These are phyloP conservation scores for Mythimna impura DNA, from an alignment of 2,888 invertebrate species.

Conservation along the genomic window DNA sequence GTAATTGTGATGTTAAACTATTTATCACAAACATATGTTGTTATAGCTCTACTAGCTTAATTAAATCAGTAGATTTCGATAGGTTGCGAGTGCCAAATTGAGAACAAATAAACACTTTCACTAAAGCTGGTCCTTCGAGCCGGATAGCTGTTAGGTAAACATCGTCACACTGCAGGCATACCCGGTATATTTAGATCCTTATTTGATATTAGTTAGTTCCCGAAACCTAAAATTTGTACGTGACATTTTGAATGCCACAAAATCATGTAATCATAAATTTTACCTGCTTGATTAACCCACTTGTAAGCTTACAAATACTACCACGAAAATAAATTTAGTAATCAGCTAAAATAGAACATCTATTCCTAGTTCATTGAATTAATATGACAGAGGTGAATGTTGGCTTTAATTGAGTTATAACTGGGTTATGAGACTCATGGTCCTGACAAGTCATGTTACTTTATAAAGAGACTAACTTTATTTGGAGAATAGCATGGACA, in stretches of 20 bases:
- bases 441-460: slow-evolving; percentile 25
- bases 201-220: neutral
- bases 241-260: slow-evolving; percentile 2
- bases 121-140: slow-evolving; percentile 7
- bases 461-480: slow-evolving; percentile 32
- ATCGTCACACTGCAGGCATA: neutral
- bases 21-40: slow-evolving; percentile 29
- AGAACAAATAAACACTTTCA: neutral
- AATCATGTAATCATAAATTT: slow-evolving; percentile 5
- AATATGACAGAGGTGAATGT: slow-evolving; percentile 30
- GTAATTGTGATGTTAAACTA: slow-evolving; percentile 79
- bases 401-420: slow-evolving; percentile 36
- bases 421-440: slow-evolving; percentile 27
- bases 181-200: neutral
- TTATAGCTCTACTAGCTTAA: neutral
- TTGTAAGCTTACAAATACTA: slow-evolving; percentile 13
- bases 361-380: slow-evolving; percentile 18
- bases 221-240: neutral
- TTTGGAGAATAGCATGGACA: slow-evolving; percentile 28
- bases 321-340: slow-evolving; percentile 27
- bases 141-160: neutral
- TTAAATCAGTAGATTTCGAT: neutral
- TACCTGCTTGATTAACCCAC: slow-evolving; percentile 20
- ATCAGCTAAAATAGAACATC: slow-evolving; percentile 22
- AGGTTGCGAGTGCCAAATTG: neutral